phyloP scores from a whole-genome alignment of 1,140 invertebrate genomes.

The Calephelis virginiensis region DNA sequence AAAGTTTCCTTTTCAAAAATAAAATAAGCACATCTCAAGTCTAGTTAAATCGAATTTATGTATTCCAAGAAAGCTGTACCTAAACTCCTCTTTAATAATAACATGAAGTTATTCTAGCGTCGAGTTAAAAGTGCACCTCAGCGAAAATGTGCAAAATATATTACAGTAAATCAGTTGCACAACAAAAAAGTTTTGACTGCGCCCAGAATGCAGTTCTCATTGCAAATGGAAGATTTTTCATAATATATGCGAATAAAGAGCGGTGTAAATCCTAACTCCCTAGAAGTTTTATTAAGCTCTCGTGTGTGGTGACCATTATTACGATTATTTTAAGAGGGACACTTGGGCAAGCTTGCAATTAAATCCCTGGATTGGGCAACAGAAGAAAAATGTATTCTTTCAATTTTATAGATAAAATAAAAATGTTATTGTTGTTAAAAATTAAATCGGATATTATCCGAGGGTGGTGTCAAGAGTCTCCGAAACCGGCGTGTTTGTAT shows the following conservation, averaged over 20 bases:
- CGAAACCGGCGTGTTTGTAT: too few relatives aligned
- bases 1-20: neutral
- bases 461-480: too few relatives aligned
- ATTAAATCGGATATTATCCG: too few relatives aligned
- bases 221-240: constrained; percentile 45
- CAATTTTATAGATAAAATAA: too few relatives aligned
- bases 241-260: constrained; percentile 38
- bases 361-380: too few relatives aligned
- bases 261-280: constrained; percentile 35
- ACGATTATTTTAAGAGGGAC: too few relatives aligned
- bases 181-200: constrained; percentile 44
- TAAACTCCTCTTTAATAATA: constrained; percentile 29
- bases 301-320: constrained; percentile 7
- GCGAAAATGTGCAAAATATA: constrained; percentile 56
- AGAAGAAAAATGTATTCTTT: too few relatives aligned
- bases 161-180: constrained; percentile 58
- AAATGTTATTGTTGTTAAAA: too few relatives aligned
- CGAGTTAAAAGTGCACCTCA: constrained; percentile 26
- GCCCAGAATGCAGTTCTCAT: constrained; percentile 45
- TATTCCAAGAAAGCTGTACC: neutral
- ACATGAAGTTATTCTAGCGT: constrained; percentile 43
- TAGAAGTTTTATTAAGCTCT: constrained; percentile 26
- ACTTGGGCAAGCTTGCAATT: too few relatives aligned
- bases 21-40: neutral
- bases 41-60: neutral